Conservation (phyloP, 2,797 vertebrate genomes). For the Poecile montanus region DNA sequence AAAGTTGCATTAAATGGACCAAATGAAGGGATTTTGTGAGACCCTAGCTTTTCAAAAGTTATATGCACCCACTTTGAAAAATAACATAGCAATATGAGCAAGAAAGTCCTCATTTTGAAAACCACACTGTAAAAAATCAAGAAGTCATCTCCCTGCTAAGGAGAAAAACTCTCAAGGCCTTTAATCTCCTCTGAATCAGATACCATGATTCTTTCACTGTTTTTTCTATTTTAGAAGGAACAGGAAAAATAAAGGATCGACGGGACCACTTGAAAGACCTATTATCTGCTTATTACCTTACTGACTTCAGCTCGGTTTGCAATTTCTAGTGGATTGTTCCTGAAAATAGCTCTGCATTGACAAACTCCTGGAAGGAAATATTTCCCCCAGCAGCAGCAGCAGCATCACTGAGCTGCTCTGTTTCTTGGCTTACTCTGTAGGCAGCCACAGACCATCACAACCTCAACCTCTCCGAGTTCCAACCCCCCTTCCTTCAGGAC, state of each 20-base stretch:
- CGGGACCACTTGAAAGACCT: neutral
- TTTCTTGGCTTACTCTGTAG: neutral
- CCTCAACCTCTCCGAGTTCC: neutral
- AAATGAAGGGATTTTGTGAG: neutral
- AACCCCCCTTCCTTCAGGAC: neutral
- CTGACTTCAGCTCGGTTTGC: neutral
- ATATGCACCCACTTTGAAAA: neutral
- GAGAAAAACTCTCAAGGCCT: neutral
- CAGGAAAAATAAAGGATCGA: neutral
- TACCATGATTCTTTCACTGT: neutral
- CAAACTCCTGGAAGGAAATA: neutral
- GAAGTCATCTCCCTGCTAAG: neutral
- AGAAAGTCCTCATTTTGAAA: neutral
- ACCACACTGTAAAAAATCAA: neutral
- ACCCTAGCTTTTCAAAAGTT: neutral
- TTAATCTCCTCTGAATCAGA: neutral
- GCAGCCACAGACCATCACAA: neutral
- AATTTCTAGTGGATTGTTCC: neutral
- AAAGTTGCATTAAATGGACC: neutral
- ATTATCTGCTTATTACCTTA: neutral
- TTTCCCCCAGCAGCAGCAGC: neutral
- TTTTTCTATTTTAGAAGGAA: neutral
- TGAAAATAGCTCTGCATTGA: neutral
- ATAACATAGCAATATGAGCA: neutral
- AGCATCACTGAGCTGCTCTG: neutral